Conservation (phyloP, 1,140 invertebrate species). For the Adoxophyes honmai region DNA sequence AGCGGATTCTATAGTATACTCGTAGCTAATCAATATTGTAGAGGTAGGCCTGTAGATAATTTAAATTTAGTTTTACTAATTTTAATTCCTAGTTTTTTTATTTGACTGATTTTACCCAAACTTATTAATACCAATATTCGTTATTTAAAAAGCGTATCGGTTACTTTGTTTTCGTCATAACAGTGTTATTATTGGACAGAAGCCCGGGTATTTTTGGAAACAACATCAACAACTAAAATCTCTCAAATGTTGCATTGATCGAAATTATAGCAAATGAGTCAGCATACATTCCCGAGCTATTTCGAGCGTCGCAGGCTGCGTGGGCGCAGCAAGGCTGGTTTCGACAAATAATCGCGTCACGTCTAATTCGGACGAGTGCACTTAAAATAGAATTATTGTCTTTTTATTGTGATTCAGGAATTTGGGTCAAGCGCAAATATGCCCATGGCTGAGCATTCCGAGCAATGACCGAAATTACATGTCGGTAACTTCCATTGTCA, state of each 20-base stretch:
- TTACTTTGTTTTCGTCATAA: not conserved
- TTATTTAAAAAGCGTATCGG: too few relatives aligned
- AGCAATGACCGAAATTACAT: too few relatives aligned
- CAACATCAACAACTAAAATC: slow-evolving; percentile 28
- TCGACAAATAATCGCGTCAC: slow-evolving; percentile 51
- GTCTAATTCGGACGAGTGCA: slow-evolving; percentile 47
- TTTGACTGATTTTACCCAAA: too few relatives aligned
- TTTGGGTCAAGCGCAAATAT: slow-evolving; percentile 35
- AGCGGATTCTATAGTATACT: too few relatives aligned
- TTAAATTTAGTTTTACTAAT: too few relatives aligned
- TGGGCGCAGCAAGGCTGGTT: slow-evolving; percentile 69
- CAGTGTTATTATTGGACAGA: not conserved
- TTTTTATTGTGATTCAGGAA: slow-evolving; percentile 29
- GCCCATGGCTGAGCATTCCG: not conserved
- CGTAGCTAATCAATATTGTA: too few relatives aligned
- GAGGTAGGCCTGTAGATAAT: too few relatives aligned
- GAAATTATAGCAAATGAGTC: slow-evolving; percentile 56
- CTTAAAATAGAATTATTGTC: slow-evolving; percentile 45
- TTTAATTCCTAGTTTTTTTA: too few relatives aligned
- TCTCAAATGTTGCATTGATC: slow-evolving; percentile 43
- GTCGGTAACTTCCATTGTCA: too few relatives aligned
- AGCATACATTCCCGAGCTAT: slow-evolving; percentile 44
- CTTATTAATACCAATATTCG: too few relatives aligned
- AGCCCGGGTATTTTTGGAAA: slow-evolving; percentile 31
- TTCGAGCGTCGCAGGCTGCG: slow-evolving; percentile 40